Conservation (phyloP, 2,113 vertebrate species). For the Pogonocichla stellata region DNA sequence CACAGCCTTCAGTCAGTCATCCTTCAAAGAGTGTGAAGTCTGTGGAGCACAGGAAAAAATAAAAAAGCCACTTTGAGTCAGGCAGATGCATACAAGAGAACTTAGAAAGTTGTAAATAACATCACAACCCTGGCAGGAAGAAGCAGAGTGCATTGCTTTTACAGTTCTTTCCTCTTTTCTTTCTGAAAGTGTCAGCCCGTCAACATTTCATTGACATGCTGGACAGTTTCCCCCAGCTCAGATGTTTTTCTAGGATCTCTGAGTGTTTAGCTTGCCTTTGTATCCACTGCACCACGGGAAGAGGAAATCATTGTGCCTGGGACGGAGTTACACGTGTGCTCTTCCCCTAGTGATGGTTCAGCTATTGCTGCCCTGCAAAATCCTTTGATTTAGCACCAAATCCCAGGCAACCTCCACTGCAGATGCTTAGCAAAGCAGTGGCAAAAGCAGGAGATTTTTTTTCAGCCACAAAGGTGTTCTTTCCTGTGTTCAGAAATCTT, state of each 20-base stretch:
- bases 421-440: neutral
- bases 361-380: slow-evolving; percentile 11
- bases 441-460: neutral
- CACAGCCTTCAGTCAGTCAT: neutral
- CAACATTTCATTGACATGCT: slow-evolving; percentile 18
- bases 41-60: slow-evolving; percentile 43
- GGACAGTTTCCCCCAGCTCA: slow-evolving; percentile 25
- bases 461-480: neutral
- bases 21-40: slow-evolving; percentile 26
- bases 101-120: slow-evolving; percentile 45
- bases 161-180: slow-evolving; percentile 59
- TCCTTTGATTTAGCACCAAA: slow-evolving; percentile 35
- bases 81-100: neutral
- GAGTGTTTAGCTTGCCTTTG: slow-evolving; percentile 42
- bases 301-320: slow-evolving; percentile 39
- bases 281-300: slow-evolving; percentile 11
- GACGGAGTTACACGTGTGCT: neutral
- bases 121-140: slow-evolving; percentile 47
- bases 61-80: slow-evolving; percentile 1
- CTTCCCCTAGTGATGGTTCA: neutral
- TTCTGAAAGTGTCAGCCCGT: slow-evolving; percentile 26
- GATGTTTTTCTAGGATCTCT: slow-evolving; percentile 40
- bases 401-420: neutral
- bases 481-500: neutral
- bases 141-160: slow-evolving; percentile 45